These are phyloP conservation scores for Halesus radiatus DNA, from an alignment of 1,140 invertebrate species.

Conservation along the genomic window DNA sequence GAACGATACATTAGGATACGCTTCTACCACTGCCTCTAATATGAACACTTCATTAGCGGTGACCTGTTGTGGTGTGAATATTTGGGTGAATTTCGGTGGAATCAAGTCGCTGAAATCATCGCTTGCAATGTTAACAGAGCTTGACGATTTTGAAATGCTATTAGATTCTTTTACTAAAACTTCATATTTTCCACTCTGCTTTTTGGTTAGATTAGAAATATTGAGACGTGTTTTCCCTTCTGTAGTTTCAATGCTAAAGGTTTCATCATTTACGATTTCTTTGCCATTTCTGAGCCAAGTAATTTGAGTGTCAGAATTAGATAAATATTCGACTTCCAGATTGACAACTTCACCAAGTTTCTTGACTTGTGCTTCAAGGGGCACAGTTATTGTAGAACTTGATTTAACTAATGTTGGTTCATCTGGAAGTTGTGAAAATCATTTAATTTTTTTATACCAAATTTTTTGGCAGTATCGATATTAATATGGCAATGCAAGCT, in stretches of 20 bases:
- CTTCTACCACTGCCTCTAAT: conserved; percentile 82
- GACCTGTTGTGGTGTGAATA: conserved; percentile 80
- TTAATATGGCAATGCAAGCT: too few relatives aligned
- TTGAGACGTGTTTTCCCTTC: conserved; percentile 78
- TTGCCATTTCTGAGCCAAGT: conserved; percentile 92
- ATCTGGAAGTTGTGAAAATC: conserved; percentile 56
- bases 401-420: conserved; percentile 47
- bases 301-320: conserved; percentile 79
- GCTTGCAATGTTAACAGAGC: conserved; percentile 77
- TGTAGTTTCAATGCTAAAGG: conserved; percentile 75
- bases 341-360: conserved; percentile 72
- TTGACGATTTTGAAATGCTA: conserved; percentile 83
- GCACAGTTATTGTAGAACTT: conserved; percentile 76
- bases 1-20: conserved; percentile 85
- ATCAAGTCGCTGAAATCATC: conserved; percentile 74
- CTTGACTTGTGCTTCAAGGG: conserved; percentile 77
- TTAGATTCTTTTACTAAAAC: conserved; percentile 81
- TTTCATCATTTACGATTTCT: conserved; percentile 79
- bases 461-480: background rate
- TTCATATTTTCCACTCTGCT: conserved; percentile 89
- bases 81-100: conserved; percentile 82
- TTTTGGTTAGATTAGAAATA: conserved; percentile 79
- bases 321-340: conserved; percentile 72
- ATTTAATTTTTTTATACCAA: background rate
- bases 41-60: conserved; percentile 82